A percentile compares a stretch with the other conserved stretches of the same genome.
These are phyloP conservation scores for Porites rus DNA, from an alignment of 92 coral and sea anemone species.

Conservation along the genomic window DNA sequence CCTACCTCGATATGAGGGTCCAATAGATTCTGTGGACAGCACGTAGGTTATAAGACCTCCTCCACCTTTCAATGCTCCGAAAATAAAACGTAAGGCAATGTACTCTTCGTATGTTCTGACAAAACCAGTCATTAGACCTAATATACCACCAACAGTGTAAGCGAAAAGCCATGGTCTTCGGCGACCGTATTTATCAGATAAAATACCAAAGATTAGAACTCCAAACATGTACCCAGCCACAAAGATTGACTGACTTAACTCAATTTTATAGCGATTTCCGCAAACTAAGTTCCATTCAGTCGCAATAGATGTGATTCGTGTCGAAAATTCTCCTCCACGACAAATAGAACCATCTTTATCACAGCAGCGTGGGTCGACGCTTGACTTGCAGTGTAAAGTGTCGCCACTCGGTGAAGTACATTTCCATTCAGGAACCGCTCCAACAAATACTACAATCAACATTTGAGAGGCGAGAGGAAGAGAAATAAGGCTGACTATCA, in stretches of 20 bases:
- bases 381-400: slow-evolving; percentile 34
- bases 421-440: slow-evolving; percentile 86
- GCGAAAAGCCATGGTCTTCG: slow-evolving; percentile 72
- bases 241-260: slow-evolving; percentile 80
- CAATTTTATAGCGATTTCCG: slow-evolving; percentile 72
- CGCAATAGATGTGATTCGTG: slow-evolving; percentile 83
- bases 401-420: slow-evolving; percentile 45
- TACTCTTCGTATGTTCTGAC: slow-evolving; percentile 75
- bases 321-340: slow-evolving; percentile 51
- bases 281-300: slow-evolving; percentile 91
- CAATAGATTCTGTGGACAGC: slow-evolving; percentile 80
- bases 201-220: slow-evolving; percentile 65
- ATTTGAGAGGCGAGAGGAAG: slow-evolving; percentile 69
- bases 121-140: slow-evolving; percentile 71
- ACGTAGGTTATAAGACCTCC: slow-evolving; percentile 73
- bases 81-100: slow-evolving; percentile 62
- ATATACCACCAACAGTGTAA: slow-evolving; percentile 41
- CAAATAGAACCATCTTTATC: slow-evolving; percentile 67
- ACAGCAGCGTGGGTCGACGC: slow-evolving; percentile 26
- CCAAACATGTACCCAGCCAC: slow-evolving; percentile 87
- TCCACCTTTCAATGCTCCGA: slow-evolving; percentile 79
- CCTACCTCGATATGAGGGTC: slow-evolving; percentile 89
- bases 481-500: slow-evolving; percentile 66
- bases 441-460: slow-evolving; percentile 83
- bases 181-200: slow-evolving; percentile 85